Conservation (phyloP, 2,797 vertebrate species). For the Acanthurus leucopareius region DNA sequence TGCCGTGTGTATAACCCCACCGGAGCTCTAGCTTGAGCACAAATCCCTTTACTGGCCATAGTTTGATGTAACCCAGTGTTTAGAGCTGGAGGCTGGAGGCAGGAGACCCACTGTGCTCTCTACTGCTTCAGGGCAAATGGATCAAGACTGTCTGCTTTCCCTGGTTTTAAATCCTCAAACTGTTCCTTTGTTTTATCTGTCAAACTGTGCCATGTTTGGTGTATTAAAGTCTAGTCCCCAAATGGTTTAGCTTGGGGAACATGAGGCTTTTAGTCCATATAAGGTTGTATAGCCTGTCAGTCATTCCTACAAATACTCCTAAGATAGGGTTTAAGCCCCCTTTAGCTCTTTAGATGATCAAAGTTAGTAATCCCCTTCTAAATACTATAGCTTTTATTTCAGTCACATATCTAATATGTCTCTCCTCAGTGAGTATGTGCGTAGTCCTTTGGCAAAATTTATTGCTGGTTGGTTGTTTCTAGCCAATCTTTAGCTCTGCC, state of each 20-base stretch:
- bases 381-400: slow-evolving; percentile 32
- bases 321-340: slow-evolving; percentile 31
- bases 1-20: slow-evolving; percentile 41
- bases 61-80: slow-evolving; percentile 57
- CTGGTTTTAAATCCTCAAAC: slow-evolving; percentile 55
- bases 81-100: slow-evolving; percentile 43
- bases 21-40: slow-evolving; percentile 41
- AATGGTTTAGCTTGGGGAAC: slow-evolving; percentile 47
- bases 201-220: slow-evolving; percentile 48
- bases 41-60: slow-evolving; percentile 55
- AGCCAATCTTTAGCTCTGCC: no score
- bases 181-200: slow-evolving; percentile 62
- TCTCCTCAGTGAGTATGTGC: neutral
- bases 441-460: no score
- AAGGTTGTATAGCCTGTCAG: slow-evolving; percentile 37
- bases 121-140: slow-evolving; percentile 57
- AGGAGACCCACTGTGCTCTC: slow-evolving; percentile 53
- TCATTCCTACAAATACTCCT: slow-evolving; percentile 34
- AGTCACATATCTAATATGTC: slow-evolving; percentile 12
- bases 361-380: slow-evolving; percentile 33
- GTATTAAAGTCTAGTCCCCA: slow-evolving; percentile 48
- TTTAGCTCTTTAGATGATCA: slow-evolving; percentile 54
- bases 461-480: no score
- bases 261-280: slow-evolving; percentile 28
- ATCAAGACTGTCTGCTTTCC: slow-evolving; percentile 56